Percentiles rank a stretch among this genome's conserved stretches.
These are phyloP conservation scores for Trialeurodes vaporariorum DNA, from an alignment of 1,140 invertebrate species.

Conservation along the genomic window DNA sequence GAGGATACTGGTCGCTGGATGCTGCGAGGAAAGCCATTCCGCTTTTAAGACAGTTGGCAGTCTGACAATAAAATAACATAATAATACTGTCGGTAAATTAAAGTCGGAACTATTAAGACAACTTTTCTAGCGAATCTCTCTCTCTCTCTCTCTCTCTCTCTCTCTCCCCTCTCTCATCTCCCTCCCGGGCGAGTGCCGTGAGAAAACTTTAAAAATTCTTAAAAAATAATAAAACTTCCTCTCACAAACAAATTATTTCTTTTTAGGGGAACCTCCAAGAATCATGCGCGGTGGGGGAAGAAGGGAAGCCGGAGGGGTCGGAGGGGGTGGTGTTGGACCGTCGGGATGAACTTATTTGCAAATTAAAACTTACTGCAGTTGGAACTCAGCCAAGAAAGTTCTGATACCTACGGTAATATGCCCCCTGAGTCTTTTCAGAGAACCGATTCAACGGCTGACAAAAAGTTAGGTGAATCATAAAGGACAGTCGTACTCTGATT, in stretches of 20 bases:
- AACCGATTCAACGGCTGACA: too few relatives aligned
- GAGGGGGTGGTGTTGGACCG: too few relatives aligned
- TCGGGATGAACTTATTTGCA: not conserved
- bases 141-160: not conserved
- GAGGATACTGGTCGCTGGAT: too few relatives aligned
- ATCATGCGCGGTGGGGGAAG: not conserved
- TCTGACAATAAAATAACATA: not conserved
- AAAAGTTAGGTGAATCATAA: too few relatives aligned
- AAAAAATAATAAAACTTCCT: not conserved
- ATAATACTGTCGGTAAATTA: not conserved
- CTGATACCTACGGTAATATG: not conserved
- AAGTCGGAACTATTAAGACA: not conserved
- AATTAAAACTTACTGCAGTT: not conserved
- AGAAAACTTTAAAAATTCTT: not conserved
- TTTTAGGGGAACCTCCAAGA: not conserved
- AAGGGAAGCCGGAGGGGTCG: too few relatives aligned
- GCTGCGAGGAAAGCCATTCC: too few relatives aligned
- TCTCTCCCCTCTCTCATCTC: not conserved
- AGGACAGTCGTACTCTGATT: too few relatives aligned
- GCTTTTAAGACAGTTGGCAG: not conserved
- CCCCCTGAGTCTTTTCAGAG: not conserved
- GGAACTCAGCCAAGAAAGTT: not conserved
- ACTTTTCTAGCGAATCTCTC: not conserved
- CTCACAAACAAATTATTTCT: not conserved
- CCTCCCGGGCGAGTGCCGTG: not conserved